phyloP scores from a whole-genome alignment of 2,888 invertebrate genomes.

The Latrodectus elegans region DNA sequence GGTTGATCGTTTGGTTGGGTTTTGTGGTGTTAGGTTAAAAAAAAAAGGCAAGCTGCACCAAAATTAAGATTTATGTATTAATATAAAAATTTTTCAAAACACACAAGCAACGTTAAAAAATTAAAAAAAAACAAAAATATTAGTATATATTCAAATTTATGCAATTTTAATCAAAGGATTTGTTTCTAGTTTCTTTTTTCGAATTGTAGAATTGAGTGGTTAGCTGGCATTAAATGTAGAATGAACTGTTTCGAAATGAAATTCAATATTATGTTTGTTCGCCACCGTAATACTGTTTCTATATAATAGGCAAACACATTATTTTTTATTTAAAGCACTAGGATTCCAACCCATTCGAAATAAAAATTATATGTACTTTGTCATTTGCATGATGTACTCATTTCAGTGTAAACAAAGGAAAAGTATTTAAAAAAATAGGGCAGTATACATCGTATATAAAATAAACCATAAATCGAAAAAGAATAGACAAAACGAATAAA shows the following conservation, averaged over 20 bases:
- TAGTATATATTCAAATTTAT: too few relatives aligned
- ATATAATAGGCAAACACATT: background rate
- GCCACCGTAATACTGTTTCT: background rate
- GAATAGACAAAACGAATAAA: background rate
- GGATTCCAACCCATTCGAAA: background rate
- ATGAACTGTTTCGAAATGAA: background rate
- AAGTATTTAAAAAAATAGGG: background rate
- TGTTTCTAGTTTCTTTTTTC: background rate
- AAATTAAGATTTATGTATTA: too few relatives aligned
- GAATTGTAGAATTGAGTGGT: background rate
- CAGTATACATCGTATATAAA: background rate
- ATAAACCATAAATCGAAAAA: background rate
- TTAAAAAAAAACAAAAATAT: too few relatives aligned
- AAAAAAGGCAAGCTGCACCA: too few relatives aligned
- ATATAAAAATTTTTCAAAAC: too few relatives aligned
- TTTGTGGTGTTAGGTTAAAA: too few relatives aligned
- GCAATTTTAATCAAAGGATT: background rate
- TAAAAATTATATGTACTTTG: background rate
- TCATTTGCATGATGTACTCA: background rate
- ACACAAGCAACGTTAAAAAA: too few relatives aligned
- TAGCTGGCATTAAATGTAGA: background rate
- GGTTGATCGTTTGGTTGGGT: too few relatives aligned
- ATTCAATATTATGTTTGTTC: background rate
- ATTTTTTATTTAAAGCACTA: background rate
- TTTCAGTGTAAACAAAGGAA: background rate